Conservation (phyloP, 2,113 vertebrate genomes). For the Serinus canaria region DNA sequence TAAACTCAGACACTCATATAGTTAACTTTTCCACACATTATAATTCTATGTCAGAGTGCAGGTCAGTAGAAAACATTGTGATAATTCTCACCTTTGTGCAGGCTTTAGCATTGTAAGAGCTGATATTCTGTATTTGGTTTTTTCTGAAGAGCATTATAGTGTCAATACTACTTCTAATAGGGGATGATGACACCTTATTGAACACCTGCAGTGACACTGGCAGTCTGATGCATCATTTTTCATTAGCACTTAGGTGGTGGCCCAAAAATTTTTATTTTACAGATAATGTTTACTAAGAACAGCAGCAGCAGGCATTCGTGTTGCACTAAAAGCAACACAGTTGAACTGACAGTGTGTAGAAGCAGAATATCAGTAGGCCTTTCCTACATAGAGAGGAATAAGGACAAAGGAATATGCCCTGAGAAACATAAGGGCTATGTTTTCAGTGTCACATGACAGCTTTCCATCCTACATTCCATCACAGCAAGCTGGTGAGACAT, state of each 20-base stretch:
- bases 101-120: neutral
- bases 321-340: neutral
- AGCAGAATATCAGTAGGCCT: neutral
- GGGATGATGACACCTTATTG: neutral
- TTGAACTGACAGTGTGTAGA: neutral
- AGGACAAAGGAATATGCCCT: neutral
- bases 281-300: neutral
- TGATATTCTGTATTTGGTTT: neutral
- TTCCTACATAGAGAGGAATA: neutral
- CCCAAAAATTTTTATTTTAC: neutral
- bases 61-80: neutral
- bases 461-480: neutral
- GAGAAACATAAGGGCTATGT: neutral
- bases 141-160: neutral
- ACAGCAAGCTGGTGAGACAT: neutral
- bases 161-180: neutral
- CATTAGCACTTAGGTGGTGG: neutral
- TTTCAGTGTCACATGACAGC: neutral
- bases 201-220: neutral
- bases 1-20: neutral
- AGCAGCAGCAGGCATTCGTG: neutral
- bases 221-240: neutral
- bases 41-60: neutral
- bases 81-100: neutral
- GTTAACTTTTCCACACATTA: neutral